These are phyloP conservation scores for Hypotaenidia philippensis DNA, from an alignment of 2,797 vertebrate genomes.

Conservation along the genomic window DNA sequence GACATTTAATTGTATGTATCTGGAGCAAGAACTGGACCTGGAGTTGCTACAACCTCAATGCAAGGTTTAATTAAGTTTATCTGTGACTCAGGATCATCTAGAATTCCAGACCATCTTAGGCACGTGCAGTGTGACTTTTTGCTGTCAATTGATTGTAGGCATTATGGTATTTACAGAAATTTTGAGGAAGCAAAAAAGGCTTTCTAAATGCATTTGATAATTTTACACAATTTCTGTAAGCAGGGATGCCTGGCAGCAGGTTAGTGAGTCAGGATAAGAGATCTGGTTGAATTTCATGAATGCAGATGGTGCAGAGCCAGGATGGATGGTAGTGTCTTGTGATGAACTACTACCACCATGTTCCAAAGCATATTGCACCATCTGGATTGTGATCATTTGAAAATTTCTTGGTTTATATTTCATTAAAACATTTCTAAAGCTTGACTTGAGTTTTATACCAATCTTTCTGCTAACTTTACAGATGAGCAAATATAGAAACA, in stretches of 20 bases:
- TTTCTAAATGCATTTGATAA: conserved; percentile 1
- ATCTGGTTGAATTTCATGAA: conserved; percentile 17
- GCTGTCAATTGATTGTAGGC: background rate
- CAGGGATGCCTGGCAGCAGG: conserved; percentile 34
- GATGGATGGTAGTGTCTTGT: conserved; percentile 30
- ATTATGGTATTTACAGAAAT: background rate
- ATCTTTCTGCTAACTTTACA: conserved; percentile 9
- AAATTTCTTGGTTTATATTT: conserved; percentile 38
- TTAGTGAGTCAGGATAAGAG: conserved; percentile 9
- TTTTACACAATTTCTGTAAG: background rate
- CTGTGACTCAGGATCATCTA: background rate
- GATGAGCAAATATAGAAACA: conserved; percentile 42
- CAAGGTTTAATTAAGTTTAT: background rate
- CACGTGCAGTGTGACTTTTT: background rate
- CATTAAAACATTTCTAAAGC: conserved; percentile 53
- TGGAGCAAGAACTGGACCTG: background rate
- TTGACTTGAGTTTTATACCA: conserved; percentile 27
- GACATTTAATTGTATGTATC: background rate
- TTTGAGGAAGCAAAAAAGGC: background rate
- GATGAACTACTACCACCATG: background rate
- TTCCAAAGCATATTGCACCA: conserved; percentile 47
- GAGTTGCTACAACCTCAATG: background rate
- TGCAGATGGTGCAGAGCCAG: conserved; percentile 57
- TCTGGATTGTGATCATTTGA: conserved; percentile 60
- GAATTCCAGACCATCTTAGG: background rate